These are phyloP conservation scores for Bombus confusus DNA, from an alignment of 1,140 invertebrate species.

Conservation along the genomic window DNA sequence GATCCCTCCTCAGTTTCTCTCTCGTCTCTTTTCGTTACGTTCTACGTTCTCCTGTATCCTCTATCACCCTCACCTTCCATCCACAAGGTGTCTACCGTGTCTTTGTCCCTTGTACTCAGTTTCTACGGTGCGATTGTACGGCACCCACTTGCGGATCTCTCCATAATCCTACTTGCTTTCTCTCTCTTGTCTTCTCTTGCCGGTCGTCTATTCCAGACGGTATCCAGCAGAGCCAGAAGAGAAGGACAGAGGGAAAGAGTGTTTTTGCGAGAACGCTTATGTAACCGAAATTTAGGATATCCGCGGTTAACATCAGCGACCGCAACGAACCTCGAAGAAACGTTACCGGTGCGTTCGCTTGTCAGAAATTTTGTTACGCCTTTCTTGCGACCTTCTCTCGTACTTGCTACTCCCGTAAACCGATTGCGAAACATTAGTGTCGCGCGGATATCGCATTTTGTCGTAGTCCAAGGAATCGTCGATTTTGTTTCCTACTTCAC, in stretches of 20 bases:
- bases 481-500: neutral
- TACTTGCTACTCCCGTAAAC: neutral
- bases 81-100: slow-evolving; percentile 12
- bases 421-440: neutral
- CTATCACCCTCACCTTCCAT: neutral
- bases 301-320: slow-evolving; percentile 58
- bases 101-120: slow-evolving; percentile 48
- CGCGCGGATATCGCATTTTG: neutral
- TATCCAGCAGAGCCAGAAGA: neutral
- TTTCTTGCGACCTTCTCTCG: neutral
- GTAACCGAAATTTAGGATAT: slow-evolving; percentile 61
- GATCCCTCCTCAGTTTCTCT: slow-evolving; percentile 54
- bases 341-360: slow-evolving; percentile 10
- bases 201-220: slow-evolving; percentile 15
- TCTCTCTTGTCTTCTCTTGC: neutral
- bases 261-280: slow-evolving; percentile 58
- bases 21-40: slow-evolving; percentile 52
- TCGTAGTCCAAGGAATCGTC: neutral
- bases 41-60: neutral
- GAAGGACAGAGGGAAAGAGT: no score
- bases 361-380: slow-evolving; percentile 24
- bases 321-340: slow-evolving; percentile 32
- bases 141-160: slow-evolving; percentile 57
- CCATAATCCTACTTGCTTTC: slow-evolving; percentile 36
- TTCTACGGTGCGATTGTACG: slow-evolving; percentile 44